Evolutionary conservation across 2,113 vertebrate genomes (phyloP), one percentile per base, ranked within the genome.

Genomic region (Sylvietta virens): DNA sequence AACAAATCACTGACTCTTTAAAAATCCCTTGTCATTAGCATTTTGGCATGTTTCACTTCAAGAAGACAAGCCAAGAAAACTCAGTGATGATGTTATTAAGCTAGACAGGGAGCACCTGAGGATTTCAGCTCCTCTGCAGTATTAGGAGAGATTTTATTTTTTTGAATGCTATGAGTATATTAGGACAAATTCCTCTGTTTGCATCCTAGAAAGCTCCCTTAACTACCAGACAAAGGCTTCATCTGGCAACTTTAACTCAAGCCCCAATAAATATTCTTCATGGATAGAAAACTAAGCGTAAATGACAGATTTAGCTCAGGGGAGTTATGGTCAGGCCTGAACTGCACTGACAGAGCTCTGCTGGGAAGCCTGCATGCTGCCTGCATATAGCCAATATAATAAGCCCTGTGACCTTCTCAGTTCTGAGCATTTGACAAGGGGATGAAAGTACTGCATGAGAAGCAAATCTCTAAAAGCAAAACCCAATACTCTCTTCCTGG

Each of bases 321-420:
- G 93, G 72, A 96, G 88, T 73, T 92, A 62, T 81, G 64, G 88
- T 92, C 87, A 94, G 78, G 83, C 87, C 81, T 95, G 87, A 96
- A 81, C 69, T 88, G 82, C 77, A 48, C 77, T 90, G 89, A 92
- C 92, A 94, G 83, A 95, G 91, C 95, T 96, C 91, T 78, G 80
- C 81, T 96, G 88, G 64, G 87, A 96, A 97, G 91, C 64, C 76
- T 48, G 87, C 85, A 74, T 51, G 65, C 76, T 93, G 92, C 79
- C 88, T 87, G 88, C 21, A 15, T 47, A 89, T 27, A 96, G 91
- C 88, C 86, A 91, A n/a, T 77, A 51, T 89, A 94, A 95, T 92
- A 90, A 94, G 73, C 73, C 78, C 77, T 40, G 83, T 94, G 96
- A 96, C 95, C 96, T 96, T 95, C 95, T 96, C 50, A 3, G 84